Conservation (phyloP, 1,140 invertebrate genomes). For the Rhysida immarginata region DNA sequence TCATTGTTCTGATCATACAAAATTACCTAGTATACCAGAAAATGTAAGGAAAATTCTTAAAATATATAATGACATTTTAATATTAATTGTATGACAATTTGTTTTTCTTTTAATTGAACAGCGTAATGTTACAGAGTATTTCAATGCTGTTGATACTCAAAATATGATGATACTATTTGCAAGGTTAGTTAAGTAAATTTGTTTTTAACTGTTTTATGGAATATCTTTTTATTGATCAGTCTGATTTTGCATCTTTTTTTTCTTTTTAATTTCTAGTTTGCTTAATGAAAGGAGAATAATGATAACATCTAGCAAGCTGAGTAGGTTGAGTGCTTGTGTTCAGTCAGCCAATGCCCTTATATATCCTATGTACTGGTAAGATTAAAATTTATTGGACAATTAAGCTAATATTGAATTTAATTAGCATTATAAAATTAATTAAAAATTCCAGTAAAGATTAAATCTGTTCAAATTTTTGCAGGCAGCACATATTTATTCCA, state of each 20-base stretch:
- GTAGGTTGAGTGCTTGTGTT: slow-evolving; percentile 75
- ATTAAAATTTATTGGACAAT: background rate
- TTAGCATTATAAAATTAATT: background rate
- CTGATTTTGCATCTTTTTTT: background rate
- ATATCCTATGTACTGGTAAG: slow-evolving; percentile 82
- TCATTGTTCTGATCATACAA: slow-evolving; percentile 56
- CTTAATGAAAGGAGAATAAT: slow-evolving; percentile 81
- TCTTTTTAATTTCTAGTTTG: slow-evolving; percentile 42
- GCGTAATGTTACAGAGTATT: slow-evolving; percentile 92
- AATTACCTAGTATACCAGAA: slow-evolving; percentile 80
- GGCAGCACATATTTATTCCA: slow-evolving; percentile 94
- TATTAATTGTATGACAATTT: too few species aligned
- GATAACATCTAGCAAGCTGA: slow-evolving; percentile 70
- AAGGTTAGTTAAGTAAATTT: slow-evolving; percentile 21
- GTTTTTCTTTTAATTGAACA: slow-evolving; percentile 28
- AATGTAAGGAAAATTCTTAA: slow-evolving; percentile 51
- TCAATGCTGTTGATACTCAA: slow-evolving; percentile 73
- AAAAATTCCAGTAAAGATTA: background rate
- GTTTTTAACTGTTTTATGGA: background rate
- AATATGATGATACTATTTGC: slow-evolving; percentile 92
- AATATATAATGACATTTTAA: background rate
- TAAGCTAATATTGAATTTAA: background rate
- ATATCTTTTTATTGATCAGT: background rate
- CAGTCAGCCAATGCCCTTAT: slow-evolving; percentile 83
- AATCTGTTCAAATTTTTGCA: slow-evolving; percentile 21